Percentiles rank a stretch among this genome's conserved stretches.
These are phyloP conservation scores for Papilio elwesi DNA, from an alignment of 2,888 invertebrate species.

Conservation along the genomic window DNA sequence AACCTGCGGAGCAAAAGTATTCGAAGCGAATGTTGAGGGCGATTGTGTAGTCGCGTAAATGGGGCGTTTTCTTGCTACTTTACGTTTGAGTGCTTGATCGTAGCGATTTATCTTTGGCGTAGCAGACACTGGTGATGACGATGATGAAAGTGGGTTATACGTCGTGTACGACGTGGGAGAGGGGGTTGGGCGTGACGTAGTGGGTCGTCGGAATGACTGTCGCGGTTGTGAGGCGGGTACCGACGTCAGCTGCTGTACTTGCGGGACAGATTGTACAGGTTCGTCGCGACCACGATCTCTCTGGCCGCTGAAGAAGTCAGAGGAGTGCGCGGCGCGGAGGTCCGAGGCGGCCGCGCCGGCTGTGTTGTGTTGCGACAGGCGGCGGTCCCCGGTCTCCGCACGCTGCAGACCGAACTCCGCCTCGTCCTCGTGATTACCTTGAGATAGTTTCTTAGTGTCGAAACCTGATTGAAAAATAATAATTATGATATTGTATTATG, in stretches of 20 bases:
- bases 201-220: conserved; percentile 69
- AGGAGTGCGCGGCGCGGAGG: conserved; percentile 89
- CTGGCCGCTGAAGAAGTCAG: conserved; percentile 88
- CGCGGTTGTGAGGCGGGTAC: conserved; percentile 53
- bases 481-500: not conserved
- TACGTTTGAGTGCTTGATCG: conserved; percentile 66
- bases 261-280: conserved; percentile 46
- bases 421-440: conserved; percentile 86
- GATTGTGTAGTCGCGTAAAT: conserved; percentile 62
- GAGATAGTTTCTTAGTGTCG: conserved; percentile 85
- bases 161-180: conserved; percentile 58
- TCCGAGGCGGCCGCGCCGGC: conserved; percentile 79
- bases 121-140: conserved; percentile 49
- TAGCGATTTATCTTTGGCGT: conserved; percentile 58
- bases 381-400: conserved; percentile 86
- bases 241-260: conserved; percentile 46
- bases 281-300: conserved; percentile 78
- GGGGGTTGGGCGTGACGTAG: conserved; percentile 70
- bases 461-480: conserved; percentile 72
- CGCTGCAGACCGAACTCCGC: conserved; percentile 89
- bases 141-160: conserved; percentile 47
- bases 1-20: conserved; percentile 54
- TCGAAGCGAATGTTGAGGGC: conserved; percentile 61
- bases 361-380: conserved; percentile 64
- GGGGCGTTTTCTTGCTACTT: conserved; percentile 74